Conservation (phyloP, 2,797 vertebrate species). For the Clangula hyemalis region DNA sequence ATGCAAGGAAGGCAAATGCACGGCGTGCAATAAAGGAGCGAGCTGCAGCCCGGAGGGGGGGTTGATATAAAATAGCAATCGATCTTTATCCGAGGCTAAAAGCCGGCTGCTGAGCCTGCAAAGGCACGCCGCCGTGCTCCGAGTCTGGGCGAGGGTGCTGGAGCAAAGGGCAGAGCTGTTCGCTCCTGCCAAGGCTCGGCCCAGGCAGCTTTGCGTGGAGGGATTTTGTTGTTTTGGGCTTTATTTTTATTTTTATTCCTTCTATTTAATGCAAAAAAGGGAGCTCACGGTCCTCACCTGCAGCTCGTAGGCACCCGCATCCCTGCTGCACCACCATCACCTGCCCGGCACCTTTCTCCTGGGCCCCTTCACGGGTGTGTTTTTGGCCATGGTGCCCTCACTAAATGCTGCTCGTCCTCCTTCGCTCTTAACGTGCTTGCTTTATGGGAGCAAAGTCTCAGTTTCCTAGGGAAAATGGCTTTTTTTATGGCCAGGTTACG, state of each 20-base stretch:
- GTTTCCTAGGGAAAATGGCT: too few relatives aligned
- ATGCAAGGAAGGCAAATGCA: neutral
- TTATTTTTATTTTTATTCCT: neutral
- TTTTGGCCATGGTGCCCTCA: too few relatives aligned
- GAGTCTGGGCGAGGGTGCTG: neutral
- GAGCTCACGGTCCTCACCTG: neutral
- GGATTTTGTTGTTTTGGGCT: neutral
- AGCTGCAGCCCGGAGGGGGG: neutral
- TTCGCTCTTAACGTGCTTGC: too few relatives aligned
- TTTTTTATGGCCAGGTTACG: too few relatives aligned
- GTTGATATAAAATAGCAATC: neutral
- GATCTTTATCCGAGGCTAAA: neutral
- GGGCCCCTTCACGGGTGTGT: too few relatives aligned
- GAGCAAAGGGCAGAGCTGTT: conserved; percentile 14
- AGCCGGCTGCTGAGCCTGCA: neutral
- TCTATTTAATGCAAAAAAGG: neutral
- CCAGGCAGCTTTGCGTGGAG: neutral
- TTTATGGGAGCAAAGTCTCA: too few relatives aligned
- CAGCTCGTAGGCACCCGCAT: neutral
- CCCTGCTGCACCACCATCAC: too few relatives aligned
- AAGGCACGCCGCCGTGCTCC: neutral
- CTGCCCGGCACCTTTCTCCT: too few relatives aligned
- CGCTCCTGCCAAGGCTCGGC: neutral
- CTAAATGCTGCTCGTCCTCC: too few relatives aligned
- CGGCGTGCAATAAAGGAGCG: too few relatives aligned